Percentiles rank a stretch among this genome's conserved stretches.
Conservation (phyloP, 2,113 vertebrate species). For the Zapornia atra region DNA sequence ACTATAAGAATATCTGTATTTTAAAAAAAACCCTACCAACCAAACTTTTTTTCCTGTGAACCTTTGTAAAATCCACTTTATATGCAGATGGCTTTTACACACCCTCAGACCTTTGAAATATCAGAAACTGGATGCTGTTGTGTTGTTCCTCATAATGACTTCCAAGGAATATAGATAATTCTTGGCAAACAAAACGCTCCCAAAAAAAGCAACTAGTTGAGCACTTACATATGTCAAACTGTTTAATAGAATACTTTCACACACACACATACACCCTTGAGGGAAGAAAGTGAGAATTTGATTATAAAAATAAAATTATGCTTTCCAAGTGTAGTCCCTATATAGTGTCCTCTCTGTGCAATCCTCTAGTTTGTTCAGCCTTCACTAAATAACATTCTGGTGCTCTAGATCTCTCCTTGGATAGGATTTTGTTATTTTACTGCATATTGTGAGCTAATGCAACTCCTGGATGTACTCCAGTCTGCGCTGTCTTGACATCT, state of each 20-base stretch:
- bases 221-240: background rate
- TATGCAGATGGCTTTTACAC: background rate
- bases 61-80: background rate
- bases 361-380: background rate
- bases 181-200: background rate
- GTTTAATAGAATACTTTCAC: slow-evolving; percentile 7
- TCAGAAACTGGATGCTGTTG: background rate
- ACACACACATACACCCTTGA: background rate
- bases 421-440: slow-evolving; percentile 30
- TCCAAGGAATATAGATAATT: slow-evolving; percentile 36
- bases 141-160: background rate
- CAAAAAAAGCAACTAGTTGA: background rate
- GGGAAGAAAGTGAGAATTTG: slow-evolving; percentile 16
- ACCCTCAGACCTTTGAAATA: background rate
- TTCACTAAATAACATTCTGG: background rate
- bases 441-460: slow-evolving; percentile 37
- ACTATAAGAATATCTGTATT: background rate
- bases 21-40: fast-evolving
- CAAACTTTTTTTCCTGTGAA: background rate
- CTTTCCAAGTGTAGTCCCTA: slow-evolving; percentile 19
- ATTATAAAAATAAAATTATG: slow-evolving; percentile 26
- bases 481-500: slow-evolving; percentile 17
- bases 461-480: slow-evolving; percentile 41
- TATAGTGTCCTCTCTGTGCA: background rate
- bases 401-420: background rate